These are phyloP conservation scores for Nothocercus nigrocapillus DNA, from an alignment of 2,113 vertebrate species.

Conservation along the genomic window DNA sequence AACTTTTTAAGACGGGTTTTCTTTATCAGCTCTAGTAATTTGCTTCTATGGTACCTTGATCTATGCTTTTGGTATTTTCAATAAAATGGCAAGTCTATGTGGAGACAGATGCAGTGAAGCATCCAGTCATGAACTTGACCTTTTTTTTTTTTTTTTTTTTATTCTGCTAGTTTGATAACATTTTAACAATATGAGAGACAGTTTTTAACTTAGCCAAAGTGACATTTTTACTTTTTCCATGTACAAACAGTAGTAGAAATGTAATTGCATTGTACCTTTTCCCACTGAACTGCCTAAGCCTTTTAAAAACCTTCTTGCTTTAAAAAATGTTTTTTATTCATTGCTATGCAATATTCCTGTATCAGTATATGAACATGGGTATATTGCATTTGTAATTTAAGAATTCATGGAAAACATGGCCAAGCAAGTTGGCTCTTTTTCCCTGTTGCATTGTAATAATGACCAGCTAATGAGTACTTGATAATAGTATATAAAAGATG, in stretches of 20 bases:
- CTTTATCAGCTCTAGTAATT: conserved; percentile 54
- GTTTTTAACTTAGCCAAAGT: conserved; percentile 43
- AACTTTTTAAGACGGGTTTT: conserved; percentile 33
- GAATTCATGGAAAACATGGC: not conserved
- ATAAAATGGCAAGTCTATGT: conserved; percentile 74
- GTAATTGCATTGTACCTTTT: conserved; percentile 24
- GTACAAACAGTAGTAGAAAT: conserved; percentile 41
- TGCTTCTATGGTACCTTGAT: conserved; percentile 59
- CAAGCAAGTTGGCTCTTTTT: not conserved
- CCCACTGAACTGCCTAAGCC: not conserved
- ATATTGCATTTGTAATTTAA: not conserved
- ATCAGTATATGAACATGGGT: not conserved
- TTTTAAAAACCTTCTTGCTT: conserved; percentile 24
- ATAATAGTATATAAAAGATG: not conserved
- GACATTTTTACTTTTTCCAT: conserved; percentile 55
- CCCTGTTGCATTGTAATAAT: not conserved
- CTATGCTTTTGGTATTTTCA: conserved; percentile 75
- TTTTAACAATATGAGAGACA: conserved; percentile 32
- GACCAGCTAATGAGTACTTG: not conserved
- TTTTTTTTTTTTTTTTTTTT: conserved; percentile 72
- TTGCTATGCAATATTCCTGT: not conserved
- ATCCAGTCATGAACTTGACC: conserved; percentile 60
- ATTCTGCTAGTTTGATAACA: conserved; percentile 55
- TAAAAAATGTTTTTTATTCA: not conserved
- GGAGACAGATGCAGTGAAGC: conserved; percentile 57